phyloP scores from a whole-genome alignment of 2,113 vertebrate species.

The Dipodomys ordii region DNA sequence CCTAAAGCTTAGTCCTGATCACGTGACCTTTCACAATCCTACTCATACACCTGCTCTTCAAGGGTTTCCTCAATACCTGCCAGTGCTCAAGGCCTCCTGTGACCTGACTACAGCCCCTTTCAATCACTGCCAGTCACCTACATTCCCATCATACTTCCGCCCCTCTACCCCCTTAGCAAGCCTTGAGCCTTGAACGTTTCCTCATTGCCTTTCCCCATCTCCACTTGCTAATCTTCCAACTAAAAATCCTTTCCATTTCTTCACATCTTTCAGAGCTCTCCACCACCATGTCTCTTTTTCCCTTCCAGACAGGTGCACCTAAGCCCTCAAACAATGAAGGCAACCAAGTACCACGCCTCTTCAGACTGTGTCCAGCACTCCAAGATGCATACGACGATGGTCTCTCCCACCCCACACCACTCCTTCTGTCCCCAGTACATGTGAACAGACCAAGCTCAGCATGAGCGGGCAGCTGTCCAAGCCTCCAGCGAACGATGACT shows the following conservation, averaged over 20 bases:
- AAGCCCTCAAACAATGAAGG: too few species aligned
- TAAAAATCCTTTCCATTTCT: not conserved
- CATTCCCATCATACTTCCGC: too few species aligned
- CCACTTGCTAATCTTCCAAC: not conserved
- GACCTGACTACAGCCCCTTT: fast-evolving
- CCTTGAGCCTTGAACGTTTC: not conserved
- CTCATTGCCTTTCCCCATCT: not conserved
- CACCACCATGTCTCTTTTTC: not conserved
- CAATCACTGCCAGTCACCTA: not conserved
- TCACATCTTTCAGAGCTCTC: not conserved
- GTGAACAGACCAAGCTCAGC: not conserved
- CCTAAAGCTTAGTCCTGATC: not conserved
- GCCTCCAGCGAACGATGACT: not conserved
- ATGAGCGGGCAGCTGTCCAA: not conserved
- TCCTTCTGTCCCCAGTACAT: not conserved
- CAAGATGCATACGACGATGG: fast-evolving
- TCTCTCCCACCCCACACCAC: too few species aligned
- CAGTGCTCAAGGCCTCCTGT: fast-evolving
- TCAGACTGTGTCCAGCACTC: fast-evolving
- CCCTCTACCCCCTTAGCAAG: not conserved
- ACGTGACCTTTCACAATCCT: not conserved
- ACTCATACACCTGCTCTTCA: fast-evolving
- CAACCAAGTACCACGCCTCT: too few species aligned
- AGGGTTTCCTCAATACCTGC: not conserved
- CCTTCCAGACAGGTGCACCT: not conserved